Evolutionary conservation across 1,140 invertebrate genomes (phyloP), one percentile per base, ranked within the genome.

Genomic region (Zaprionus africanus): DNA sequence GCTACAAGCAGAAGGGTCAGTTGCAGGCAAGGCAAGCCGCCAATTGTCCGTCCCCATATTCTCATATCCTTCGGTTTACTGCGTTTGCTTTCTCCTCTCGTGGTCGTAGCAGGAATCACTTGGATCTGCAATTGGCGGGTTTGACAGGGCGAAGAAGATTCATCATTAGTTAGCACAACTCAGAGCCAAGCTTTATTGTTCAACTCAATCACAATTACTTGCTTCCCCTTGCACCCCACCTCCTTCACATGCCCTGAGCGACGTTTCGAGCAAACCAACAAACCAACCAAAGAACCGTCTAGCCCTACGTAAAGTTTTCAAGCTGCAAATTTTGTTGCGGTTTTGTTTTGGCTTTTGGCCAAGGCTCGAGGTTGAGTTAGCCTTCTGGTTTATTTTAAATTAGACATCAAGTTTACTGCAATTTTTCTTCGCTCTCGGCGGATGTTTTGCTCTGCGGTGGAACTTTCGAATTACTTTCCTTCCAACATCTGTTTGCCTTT

Each of bases 321-420:
- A 84, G 85, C 80, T 90, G 81, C 70, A 90, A 85, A 90, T 90
- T 85, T 82, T 90, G 79, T 90, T 90, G 85, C 59, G 84, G 81
- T 74, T 78, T 67, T 76, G 66, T 74, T 88, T 84, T 69, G 58
- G 77, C 76, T 82, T 80, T 61, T 57, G 26, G 61, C 71, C 82
- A 67, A 65, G 34, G 56, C 43, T 38, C 24, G 36, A 57, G 65
- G 24, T 54, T 62, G 51, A 72, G 65, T 63, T 81, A 19, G 71
- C 53, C 31, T 82, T 53, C 62, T 70, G 77, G 76, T 81, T 90
- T 90, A 65, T 77, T 90, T 79, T 84, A 88, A 88, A 85, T 90
- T 90, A 85, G 85, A 79, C 78, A 79, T 75, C 85, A 77, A 88
- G 75, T 80, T 87, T 63, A 76, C 66, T 88, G 77, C 64, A 78